phyloP scores from a whole-genome alignment of 2,113 vertebrate genomes.

The Leptosomus discolor region DNA sequence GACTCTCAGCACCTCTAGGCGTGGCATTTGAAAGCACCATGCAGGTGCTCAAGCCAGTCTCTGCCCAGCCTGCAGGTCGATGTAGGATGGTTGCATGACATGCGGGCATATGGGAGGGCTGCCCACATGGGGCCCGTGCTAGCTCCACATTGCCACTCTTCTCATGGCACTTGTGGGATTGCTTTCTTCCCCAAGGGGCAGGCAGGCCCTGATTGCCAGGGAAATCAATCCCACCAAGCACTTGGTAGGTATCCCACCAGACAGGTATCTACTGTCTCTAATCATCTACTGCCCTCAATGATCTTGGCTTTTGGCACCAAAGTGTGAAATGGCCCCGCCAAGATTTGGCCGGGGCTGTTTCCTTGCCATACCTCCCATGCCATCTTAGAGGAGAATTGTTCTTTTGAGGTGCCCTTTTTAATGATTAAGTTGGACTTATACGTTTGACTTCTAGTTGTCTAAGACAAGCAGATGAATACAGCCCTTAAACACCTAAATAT shows the following conservation, averaged over 20 bases:
- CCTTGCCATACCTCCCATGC: neutral
- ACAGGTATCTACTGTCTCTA: neutral
- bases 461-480: neutral
- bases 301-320: neutral
- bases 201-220: neutral
- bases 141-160: neutral
- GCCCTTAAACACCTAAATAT: neutral
- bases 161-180: neutral
- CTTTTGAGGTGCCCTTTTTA: neutral
- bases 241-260: too few species aligned
- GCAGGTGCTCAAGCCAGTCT: neutral
- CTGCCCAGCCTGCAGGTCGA: neutral
- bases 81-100: too few species aligned
- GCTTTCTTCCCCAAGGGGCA: neutral
- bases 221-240: neutral
- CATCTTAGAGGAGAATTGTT: neutral
- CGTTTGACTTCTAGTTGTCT: neutral
- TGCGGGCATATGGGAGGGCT: neutral
- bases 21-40: neutral
- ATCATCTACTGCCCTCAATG: neutral
- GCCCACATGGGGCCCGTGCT: accelerated
- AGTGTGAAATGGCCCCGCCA: neutral
- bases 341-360: neutral
- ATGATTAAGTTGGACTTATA: neutral
- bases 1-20: neutral